Evolutionary conservation across 2,797 vertebrate species (phyloP).

Genomic region (Acanthiza pusilla): DNA sequence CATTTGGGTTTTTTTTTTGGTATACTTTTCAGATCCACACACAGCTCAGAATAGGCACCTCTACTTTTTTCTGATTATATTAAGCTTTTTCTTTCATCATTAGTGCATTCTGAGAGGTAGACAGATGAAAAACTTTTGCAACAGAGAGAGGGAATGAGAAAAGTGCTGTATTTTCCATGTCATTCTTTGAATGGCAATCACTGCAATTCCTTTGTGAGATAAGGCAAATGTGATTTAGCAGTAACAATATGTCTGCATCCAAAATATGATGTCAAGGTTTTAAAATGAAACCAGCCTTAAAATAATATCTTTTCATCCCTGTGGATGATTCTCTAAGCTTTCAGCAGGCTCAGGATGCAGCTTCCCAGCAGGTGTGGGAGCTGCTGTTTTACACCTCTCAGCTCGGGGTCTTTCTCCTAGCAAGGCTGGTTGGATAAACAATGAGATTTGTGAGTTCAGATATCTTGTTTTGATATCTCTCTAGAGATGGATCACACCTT

Average conservation of each 20-base stretch:
- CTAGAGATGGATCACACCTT: background rate
- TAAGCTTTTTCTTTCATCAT: background rate
- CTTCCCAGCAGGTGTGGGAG: background rate
- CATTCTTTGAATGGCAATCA: background rate
- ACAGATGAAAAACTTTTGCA: background rate
- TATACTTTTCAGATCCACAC: background rate
- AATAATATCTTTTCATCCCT: fast-evolving
- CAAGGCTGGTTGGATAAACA: background rate
- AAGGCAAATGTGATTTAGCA: background rate
- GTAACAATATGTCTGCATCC: background rate
- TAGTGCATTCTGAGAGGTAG: background rate
- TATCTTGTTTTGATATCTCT: background rate
- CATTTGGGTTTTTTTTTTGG: background rate
- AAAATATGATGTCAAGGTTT: background rate
- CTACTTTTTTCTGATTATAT: background rate
- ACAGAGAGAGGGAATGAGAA: background rate
- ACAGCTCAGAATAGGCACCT: background rate
- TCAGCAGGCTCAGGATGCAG: background rate
- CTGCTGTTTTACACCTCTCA: background rate
- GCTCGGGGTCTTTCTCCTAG: background rate
- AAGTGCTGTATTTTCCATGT: background rate
- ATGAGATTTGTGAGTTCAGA: background rate
- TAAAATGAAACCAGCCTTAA: background rate
- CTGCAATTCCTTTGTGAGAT: background rate
- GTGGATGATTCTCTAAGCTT: background rate